Conservation (phyloP, 2,113 vertebrate species). For the Probosciger aterrimus region DNA sequence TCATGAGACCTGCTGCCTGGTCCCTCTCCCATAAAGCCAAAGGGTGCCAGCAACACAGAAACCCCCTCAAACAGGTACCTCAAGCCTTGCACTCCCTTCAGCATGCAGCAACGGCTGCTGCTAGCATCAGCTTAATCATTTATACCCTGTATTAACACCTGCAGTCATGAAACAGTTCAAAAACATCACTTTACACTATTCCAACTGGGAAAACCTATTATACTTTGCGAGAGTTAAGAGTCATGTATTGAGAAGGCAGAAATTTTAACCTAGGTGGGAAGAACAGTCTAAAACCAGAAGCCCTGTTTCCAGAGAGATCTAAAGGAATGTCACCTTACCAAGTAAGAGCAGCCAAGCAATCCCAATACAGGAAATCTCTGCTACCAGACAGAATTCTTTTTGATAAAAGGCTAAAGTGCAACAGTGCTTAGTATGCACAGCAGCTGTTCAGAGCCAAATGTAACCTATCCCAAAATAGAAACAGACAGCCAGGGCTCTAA, state of each 20-base stretch:
- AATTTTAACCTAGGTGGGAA: background rate
- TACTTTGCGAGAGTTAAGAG: background rate
- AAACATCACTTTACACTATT: background rate
- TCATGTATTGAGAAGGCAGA: background rate
- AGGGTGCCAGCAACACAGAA: background rate
- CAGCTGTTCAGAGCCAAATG: constrained; percentile 18
- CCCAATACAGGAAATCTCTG: background rate
- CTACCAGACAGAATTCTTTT: background rate
- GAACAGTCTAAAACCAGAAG: background rate
- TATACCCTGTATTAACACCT: background rate
- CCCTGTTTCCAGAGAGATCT: background rate
- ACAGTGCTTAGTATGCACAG: background rate
- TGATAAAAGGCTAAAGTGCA: background rate
- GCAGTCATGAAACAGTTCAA: background rate
- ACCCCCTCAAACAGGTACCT: background rate
- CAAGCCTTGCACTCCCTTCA: background rate
- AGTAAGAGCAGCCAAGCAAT: background rate
- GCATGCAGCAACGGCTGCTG: background rate
- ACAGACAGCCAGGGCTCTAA: background rate
- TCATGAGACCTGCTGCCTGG: background rate
- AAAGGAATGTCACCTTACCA: background rate
- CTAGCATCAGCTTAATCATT: background rate
- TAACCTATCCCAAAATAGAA: background rate
- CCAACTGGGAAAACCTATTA: background rate
- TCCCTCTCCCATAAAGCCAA: background rate